Evolutionary conservation across 2,888 invertebrate genomes (phyloP).

Genomic region (Tolmerus cingulatus): DNA sequence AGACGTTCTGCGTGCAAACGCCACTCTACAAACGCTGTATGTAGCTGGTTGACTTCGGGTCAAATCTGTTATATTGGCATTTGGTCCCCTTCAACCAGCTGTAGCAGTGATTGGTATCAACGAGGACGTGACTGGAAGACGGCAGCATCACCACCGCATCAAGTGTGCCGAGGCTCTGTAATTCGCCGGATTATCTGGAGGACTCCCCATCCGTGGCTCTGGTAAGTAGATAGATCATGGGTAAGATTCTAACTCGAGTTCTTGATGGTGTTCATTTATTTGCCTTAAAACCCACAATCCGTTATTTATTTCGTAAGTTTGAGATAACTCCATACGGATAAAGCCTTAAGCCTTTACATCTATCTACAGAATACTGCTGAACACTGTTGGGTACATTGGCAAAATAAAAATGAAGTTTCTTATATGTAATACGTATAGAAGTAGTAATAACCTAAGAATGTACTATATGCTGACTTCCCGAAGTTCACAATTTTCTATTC

Average conservation of each 20-base stretch:
- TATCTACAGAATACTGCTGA: background rate
- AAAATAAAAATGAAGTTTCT: background rate
- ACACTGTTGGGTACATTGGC: background rate
- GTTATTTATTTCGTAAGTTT: background rate
- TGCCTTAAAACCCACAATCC: background rate
- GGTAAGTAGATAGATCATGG: constrained; percentile 27
- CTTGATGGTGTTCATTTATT: constrained; percentile 21
- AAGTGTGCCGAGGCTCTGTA: background rate
- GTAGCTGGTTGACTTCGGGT: constrained; percentile 77
- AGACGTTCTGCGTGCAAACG: constrained; percentile 4
- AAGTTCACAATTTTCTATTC: too few species aligned
- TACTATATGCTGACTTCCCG: too few species aligned
- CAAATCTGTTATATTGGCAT: constrained; percentile 69
- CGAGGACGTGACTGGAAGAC: constrained; percentile 48
- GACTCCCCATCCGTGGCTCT: background rate
- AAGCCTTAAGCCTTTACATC: background rate
- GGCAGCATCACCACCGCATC: background rate
- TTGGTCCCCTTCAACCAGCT: constrained; percentile 84
- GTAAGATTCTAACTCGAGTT: constrained; percentile 27
- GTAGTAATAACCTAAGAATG: too few species aligned
- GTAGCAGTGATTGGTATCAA: constrained; percentile 66
- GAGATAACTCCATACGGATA: background rate
- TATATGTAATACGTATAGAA: background rate
- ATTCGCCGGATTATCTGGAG: constrained; percentile 23
- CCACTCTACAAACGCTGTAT: constrained; percentile 61